Conservation (phyloP, 2,797 vertebrate genomes). For the Lutjanus argentimaculatus region DNA sequence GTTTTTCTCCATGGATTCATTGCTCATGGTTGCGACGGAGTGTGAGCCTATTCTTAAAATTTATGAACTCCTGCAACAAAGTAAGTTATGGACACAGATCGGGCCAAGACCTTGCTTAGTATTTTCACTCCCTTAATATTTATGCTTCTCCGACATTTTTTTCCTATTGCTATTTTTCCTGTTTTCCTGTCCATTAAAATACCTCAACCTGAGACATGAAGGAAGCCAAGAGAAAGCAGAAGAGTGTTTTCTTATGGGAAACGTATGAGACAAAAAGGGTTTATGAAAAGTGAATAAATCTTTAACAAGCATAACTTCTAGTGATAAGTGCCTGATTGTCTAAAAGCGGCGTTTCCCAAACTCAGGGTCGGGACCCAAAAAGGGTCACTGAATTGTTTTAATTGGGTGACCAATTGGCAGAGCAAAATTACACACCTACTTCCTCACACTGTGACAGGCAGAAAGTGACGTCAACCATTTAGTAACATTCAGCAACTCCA, state of each 20-base stretch:
- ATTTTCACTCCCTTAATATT: constrained; percentile 84
- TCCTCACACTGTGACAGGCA: too few species aligned
- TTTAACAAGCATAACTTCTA: constrained; percentile 7
- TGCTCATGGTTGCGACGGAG: constrained; percentile 72
- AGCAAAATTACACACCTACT: too few species aligned
- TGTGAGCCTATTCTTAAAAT: constrained; percentile 82
- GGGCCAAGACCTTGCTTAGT: constrained; percentile 78
- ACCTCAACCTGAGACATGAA: constrained; percentile 24
- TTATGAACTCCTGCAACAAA: constrained; percentile 75
- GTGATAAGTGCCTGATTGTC: neutral
- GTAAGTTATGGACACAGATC: constrained; percentile 83
- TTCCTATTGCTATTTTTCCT: constrained; percentile 62
- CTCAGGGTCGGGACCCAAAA: too few species aligned
- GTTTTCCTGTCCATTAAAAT: constrained; percentile 63
- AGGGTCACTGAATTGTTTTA: too few species aligned
- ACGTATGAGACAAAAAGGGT: neutral
- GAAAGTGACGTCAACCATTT: too few species aligned
- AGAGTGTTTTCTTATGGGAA: neutral
- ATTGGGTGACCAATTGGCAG: too few species aligned
- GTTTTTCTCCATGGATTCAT: constrained; percentile 69
- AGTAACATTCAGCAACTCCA: too few species aligned
- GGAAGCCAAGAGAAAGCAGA: neutral
- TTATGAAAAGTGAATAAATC: constrained; percentile 16
- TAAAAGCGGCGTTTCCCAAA: neutral
- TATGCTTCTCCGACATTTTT: constrained; percentile 73